A percentile compares a stretch with the other conserved stretches of the same genome.
phyloP scores from a whole-genome alignment of 2,113 vertebrate genomes.

The Pyrgilauda ruficollis region DNA sequence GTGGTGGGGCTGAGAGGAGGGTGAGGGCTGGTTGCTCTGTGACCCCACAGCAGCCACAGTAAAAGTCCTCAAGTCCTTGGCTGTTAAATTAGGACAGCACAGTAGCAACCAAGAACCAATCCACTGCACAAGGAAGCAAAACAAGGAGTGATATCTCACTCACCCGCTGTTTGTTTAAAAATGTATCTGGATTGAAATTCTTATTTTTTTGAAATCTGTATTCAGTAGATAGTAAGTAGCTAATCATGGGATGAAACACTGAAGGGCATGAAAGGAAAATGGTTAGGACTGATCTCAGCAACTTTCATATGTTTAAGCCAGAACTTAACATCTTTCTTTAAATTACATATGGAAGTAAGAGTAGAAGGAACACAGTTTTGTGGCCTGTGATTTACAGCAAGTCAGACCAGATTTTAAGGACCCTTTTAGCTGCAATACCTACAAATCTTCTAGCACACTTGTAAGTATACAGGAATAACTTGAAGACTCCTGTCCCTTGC shows the following conservation, averaged over 20 bases:
- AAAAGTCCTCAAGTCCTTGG: background rate
- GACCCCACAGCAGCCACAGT: background rate
- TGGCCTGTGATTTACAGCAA: background rate
- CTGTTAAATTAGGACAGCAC: background rate
- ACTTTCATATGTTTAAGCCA: background rate
- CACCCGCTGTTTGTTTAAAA: background rate
- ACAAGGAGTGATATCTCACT: background rate
- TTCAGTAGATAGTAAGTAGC: background rate
- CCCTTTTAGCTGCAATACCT: background rate
- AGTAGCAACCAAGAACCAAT: background rate
- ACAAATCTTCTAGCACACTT: background rate
- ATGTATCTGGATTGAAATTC: background rate
- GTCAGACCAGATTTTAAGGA: background rate
- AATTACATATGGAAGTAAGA: fast-evolving
- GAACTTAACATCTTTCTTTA: background rate
- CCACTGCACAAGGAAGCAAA: background rate
- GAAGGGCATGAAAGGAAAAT: background rate
- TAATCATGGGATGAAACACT: background rate
- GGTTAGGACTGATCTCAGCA: background rate
- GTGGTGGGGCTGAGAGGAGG: fast-evolving
- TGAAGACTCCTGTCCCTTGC: background rate
- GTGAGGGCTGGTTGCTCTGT: background rate
- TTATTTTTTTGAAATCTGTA: background rate
- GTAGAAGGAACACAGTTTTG: background rate
- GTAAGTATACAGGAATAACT: background rate